Evolutionary conservation across 2,888 invertebrate genomes (phyloP), one percentile per base, ranked within the genome.

Genomic region (Apantesis nais): DNA sequence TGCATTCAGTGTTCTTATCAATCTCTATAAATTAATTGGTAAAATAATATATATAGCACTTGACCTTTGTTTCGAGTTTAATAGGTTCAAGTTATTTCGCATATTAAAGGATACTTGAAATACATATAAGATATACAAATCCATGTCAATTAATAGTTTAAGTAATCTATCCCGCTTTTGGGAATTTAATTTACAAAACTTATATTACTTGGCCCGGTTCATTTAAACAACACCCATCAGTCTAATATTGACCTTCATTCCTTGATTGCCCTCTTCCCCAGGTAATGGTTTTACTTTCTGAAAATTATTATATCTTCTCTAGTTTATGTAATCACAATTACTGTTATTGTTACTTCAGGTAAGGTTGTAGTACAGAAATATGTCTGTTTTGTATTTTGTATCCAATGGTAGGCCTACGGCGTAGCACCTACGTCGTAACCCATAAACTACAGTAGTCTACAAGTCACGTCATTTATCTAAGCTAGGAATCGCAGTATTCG

Each of bases 121-220:
- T 58, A 29, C 29, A 16, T 29, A 0, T 58, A 58, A 29, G 25
- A 16, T 2, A 31, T 29, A 29, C 12, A 64, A 12, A 48, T 44
- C 19, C 48, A 31, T 19, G 34, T 64, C 67, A 71, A 66, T 67
- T 72, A 75, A 62, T 66, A 75, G 74, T 74, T 70, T 66, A 71
- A 69, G 62, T 66, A 64, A 74, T 71, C 70, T 72, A 73, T 75
- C 73, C 70, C 72, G 74, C 77, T 74, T 79, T 58, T 44, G 89
- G 89, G 92, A 85, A 74, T 74, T 76, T 41, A 84, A 84, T 87
- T 85, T 79, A 74, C 65, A 68, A 75, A 88, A 90, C 86, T 90
- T 89, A 87, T 88, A 91, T 90, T 90, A 86, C 83, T 87, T 84
- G 75, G 81, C 74, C 75, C 85, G 83, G 88, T 89, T 83, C 83